Evolutionary conservation across 2,797 vertebrate species (phyloP), one percentile per base, ranked within the genome.

Genomic region (Premnoplex brunnescens): DNA sequence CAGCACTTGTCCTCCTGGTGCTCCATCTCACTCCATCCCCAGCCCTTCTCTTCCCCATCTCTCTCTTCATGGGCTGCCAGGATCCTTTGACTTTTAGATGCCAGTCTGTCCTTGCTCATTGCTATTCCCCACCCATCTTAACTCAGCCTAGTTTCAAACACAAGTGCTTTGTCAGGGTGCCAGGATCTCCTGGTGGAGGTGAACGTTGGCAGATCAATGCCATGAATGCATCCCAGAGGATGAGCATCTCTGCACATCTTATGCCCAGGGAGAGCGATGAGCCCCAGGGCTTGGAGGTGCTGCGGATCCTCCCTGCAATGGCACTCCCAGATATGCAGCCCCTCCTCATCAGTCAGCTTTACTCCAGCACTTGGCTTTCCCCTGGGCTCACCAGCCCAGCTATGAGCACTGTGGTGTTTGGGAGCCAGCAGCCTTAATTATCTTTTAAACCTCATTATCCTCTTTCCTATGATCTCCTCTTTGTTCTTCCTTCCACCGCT

Each of bases 41-140:
- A 56, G 14, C n/a, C 37, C 14, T 74, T 26, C 18, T 41, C 14
- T 75, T 78, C 63, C 55, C 44, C 64, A 56, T 52, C 14, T 23
- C 51, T 83, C 37, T 76, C 77, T 69, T 24, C 51, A 10, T 28
- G 51, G 39, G 32, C 71, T 86, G 52, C 79, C 71, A 76, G 13
- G 6, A 28, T 91, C 56, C 71, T 46, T 81, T 44, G 51, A 51
- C 69, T 59, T 88, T 91, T 72, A 62, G 66, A 90, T 90, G 51
- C 79, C 83, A 60, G 43, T 44, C 91, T 84, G 52, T 68, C 85
- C 82, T 81, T 74, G 85, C 76, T 93, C 85, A 94, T 88, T 93
- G 75, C 69, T 88, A 86, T 94, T 95, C 90, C 64, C 58, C 55
- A 62, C 48, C 85, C 79, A 48, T 78, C 62, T 91, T n/a, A 84